Base-by-base conservation (phyloP, 2,888 invertebrate genomes). In the Yponomeuta malinellus region DNA sequence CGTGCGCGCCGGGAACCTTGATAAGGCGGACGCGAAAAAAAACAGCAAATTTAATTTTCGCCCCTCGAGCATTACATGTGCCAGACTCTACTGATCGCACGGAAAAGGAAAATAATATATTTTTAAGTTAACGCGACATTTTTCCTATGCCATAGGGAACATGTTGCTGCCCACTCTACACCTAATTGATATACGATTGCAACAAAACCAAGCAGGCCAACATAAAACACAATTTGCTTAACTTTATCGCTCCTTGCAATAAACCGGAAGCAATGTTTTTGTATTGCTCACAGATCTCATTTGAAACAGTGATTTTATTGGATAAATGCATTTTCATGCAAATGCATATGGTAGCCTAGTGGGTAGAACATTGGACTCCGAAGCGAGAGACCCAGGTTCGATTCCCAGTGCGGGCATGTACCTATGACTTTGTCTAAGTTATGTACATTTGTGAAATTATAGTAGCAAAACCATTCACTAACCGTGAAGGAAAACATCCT, bases 21-120 rank as follows among this genome's bases (percentile, higher is more conserved):
- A 75, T 75, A 76, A 78, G 77, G 77, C 78, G 78, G 79, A 81
- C 81, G 81, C 77, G 76, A 69, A 81, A 81, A 81, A 82, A 83
- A 81, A 77, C 78, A 76, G 75, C 76, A 78, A 78, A 82, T 84
- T 85, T 79, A 79, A 82, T 83, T 84, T 77, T 68, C 52, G 68
- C 70, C 43, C 73, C 68, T 71, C 70, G 67, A 72, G 72, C 70
- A 71, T 71, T 71, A 63, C 59, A 59, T 23, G 65, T 71, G 68
- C 70, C 71, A 37, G 68, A 48, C 43, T 70, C 70, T 64, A 48
- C 71, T 68, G 68, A 66, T 66, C 48, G 33, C 66, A 33, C 64
- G 63, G 48, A 64, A 66, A 15, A 52, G 65, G 70, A 70, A 70
- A 66, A 66, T 52, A 48, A 31, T 10, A 48, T 31, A 52, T 52